Evolutionary conservation across 2,113 vertebrate species (phyloP).

Genomic region (Sminthopsis crassicaudata): DNA sequence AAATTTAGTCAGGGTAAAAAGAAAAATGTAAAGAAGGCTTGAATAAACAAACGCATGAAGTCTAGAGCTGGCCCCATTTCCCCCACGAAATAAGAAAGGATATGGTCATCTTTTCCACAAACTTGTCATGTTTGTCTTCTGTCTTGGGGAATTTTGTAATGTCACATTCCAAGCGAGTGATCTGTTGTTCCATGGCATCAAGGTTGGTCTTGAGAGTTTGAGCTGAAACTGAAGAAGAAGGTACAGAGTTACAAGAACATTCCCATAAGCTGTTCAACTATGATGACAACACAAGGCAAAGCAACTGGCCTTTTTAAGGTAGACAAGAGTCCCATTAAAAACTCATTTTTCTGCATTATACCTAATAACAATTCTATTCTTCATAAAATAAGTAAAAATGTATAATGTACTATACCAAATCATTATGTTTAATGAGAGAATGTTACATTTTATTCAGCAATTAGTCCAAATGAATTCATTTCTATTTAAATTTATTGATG

Average conservation of each 20-base stretch:
- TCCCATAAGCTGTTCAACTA: slow-evolving; percentile 19
- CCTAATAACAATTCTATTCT: slow-evolving; percentile 79
- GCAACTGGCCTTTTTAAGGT: slow-evolving; percentile 59
- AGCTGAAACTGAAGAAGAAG: slow-evolving; percentile 90
- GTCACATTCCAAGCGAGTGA: slow-evolving; percentile 91
- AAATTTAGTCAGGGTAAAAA: background rate
- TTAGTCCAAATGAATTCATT: slow-evolving; percentile 85
- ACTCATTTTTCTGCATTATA: slow-evolving; percentile 82
- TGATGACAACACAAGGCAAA: slow-evolving; percentile 50
- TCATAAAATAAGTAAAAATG: slow-evolving; percentile 84
- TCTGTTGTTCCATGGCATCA: slow-evolving; percentile 92
- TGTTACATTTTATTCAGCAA: slow-evolving; percentile 84
- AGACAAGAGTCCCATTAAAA: slow-evolving; percentile 79
- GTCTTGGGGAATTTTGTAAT: slow-evolving; percentile 92
- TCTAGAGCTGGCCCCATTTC: background rate
- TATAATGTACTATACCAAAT: slow-evolving; percentile 84
- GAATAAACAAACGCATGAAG: background rate
- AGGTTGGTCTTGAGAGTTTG: slow-evolving; percentile 94
- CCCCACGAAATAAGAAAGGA: slow-evolving; percentile 87
- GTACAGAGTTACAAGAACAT: slow-evolving; percentile 50
- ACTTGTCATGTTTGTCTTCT: slow-evolving; percentile 93
- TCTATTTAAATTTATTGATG: slow-evolving; percentile 88
- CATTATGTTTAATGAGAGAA: slow-evolving; percentile 84
- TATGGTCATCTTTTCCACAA: slow-evolving; percentile 98
- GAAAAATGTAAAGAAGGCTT: background rate